phyloP scores from a whole-genome alignment of 2,797 vertebrate genomes.

The Danio jaintianensis region DNA sequence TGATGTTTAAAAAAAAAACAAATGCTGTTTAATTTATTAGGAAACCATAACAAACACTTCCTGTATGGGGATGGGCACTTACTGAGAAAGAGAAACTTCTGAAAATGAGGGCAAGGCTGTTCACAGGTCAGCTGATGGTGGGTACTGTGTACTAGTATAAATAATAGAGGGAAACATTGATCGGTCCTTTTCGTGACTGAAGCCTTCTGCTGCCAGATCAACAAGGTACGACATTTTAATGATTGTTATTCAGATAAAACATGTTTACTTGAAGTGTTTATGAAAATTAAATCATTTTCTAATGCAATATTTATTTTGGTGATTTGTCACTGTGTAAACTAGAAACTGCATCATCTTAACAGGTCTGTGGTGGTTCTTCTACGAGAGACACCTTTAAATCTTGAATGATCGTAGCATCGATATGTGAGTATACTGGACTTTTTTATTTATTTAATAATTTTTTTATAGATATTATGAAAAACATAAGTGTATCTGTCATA shows the following conservation, averaged over 20 bases:
- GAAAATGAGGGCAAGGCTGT: neutral
- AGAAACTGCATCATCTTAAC: neutral
- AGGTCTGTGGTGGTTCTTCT: neutral
- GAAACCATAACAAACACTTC: neutral
- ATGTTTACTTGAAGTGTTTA: neutral
- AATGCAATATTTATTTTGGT: neutral
- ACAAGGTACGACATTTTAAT: slow-evolving; percentile 16
- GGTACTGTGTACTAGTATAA: neutral
- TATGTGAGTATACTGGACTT: neutral
- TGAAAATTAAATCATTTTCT: neutral
- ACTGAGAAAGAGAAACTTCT: neutral
- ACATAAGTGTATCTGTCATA: neutral
- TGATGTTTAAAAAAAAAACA: neutral
- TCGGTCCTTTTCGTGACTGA: neutral
- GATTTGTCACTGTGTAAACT: neutral
- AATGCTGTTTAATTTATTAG: neutral
- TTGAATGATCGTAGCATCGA: neutral
- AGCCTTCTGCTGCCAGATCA: neutral
- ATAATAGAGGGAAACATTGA: neutral
- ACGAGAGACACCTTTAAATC: neutral
- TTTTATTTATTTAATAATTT: too few species aligned
- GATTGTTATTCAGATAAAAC: neutral
- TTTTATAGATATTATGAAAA: too few species aligned
- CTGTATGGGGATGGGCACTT: slow-evolving; percentile 11
- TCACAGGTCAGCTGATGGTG: neutral